Percentiles rank a stretch among this genome's conserved stretches.
Evolutionary conservation across 2,797 vertebrate species (phyloP).

Genomic region (Rhinella marina): DNA sequence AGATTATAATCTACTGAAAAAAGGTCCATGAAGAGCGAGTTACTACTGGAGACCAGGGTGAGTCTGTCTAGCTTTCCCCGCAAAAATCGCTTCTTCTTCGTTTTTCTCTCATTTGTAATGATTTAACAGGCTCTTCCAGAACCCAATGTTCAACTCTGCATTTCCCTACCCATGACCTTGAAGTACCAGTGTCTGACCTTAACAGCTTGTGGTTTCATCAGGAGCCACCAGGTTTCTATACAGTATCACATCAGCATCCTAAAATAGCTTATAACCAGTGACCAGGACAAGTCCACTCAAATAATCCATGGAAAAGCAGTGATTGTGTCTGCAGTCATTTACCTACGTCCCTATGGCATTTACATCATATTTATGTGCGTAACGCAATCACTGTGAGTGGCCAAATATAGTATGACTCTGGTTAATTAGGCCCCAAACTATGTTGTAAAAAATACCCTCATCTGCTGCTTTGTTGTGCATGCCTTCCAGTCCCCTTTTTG

Average conservation of each 20-base stretch:
- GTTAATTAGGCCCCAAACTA: too few species aligned
- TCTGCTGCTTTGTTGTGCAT: too few species aligned
- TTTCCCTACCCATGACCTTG: constrained; percentile 41
- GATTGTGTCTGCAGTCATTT: neutral
- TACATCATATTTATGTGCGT: too few species aligned
- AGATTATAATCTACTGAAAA: neutral
- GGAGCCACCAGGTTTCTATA: constrained; percentile 22
- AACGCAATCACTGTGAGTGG: too few species aligned
- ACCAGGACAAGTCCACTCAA: neutral
- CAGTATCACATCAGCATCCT: constrained; percentile 1
- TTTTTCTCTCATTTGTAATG: neutral
- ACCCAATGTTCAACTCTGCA: neutral
- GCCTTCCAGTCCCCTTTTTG: too few species aligned
- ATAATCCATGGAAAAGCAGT: neutral
- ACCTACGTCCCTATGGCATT: neutral
- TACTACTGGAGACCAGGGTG: neutral
- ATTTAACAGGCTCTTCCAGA: neutral
- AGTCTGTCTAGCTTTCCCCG: neutral
- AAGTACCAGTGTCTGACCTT: constrained; percentile 28
- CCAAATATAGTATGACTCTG: too few species aligned
- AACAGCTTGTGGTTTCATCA: constrained; percentile 44
- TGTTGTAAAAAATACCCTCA: too few species aligned
- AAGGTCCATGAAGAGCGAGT: neutral
- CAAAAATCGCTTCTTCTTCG: too few species aligned
- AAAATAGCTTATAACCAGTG: constrained; percentile 22